These are phyloP conservation scores for Lutra lutra DNA, from an alignment of 2,797 vertebrate genomes.

Conservation along the genomic window DNA sequence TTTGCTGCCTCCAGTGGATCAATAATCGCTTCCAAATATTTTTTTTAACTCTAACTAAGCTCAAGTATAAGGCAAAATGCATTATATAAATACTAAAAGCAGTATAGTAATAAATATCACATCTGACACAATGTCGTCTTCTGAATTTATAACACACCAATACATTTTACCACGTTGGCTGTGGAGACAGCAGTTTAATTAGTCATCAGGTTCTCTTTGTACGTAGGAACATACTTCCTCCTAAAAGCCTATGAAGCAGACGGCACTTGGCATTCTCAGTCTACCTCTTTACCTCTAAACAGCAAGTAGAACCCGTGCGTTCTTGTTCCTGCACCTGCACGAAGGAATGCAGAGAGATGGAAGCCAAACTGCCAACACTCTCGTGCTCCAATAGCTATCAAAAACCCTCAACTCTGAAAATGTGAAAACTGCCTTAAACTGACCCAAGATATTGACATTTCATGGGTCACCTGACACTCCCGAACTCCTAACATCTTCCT, in stretches of 20 bases:
- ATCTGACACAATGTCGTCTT: not conserved
- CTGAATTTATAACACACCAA: not conserved
- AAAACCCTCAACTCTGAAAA: not conserved
- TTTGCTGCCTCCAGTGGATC: not conserved
- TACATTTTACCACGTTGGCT: not conserved
- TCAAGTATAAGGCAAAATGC: not conserved
- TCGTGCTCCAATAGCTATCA: not conserved
- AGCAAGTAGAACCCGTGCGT: not conserved
- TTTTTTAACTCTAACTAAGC: not conserved
- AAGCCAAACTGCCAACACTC: not conserved
- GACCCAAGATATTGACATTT: not conserved
- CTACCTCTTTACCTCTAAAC: not conserved
- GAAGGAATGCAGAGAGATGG: not conserved
- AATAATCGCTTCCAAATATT: conserved; percentile 4
- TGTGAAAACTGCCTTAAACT: not conserved
- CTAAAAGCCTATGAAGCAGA: not conserved
- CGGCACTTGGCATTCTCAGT: not conserved
- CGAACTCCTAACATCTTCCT: not conserved
- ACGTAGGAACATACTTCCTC: not conserved
- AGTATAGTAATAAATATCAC: not conserved
- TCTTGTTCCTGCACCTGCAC: not conserved
- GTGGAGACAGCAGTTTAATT: not conserved
- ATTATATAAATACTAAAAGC: conserved; percentile 18
- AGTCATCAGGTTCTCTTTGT: not conserved
- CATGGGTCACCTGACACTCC: not conserved